Evolutionary conservation across 2,113 vertebrate genomes (phyloP).

Genomic region (Corvus hawaiiensis): DNA sequence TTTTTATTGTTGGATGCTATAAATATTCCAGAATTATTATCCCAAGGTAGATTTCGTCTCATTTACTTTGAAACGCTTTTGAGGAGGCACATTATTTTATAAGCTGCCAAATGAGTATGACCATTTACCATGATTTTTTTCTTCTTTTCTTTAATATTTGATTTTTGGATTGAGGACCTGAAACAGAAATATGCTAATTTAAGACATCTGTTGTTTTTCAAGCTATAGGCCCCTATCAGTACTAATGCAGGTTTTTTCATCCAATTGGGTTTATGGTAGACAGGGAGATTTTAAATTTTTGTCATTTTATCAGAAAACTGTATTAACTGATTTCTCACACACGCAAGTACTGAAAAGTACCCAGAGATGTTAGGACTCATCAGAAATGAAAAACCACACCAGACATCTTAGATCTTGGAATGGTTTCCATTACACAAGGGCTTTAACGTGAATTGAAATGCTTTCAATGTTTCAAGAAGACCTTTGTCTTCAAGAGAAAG

Average conservation of each 20-base stretch:
- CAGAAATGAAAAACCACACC: background rate
- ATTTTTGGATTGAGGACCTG: conserved; percentile 53
- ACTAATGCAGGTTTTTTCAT: conserved; percentile 27
- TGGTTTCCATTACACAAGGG: background rate
- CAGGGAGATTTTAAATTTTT: background rate
- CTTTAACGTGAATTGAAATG: background rate
- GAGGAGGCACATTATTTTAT: conserved; percentile 48
- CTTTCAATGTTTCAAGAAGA: background rate
- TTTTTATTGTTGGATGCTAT: conserved; percentile 54
- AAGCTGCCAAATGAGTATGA: conserved; percentile 57
- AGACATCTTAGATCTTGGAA: background rate
- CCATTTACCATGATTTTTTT: conserved; percentile 57
- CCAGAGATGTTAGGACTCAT: background rate
- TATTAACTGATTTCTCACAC: background rate
- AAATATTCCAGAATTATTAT: conserved; percentile 63
- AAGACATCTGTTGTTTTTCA: conserved; percentile 66
- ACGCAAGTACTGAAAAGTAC: background rate
- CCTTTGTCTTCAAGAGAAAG: conserved; percentile 2
- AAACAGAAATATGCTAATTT: conserved; percentile 62
- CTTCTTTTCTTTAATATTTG: conserved; percentile 49
- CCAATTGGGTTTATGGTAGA: background rate
- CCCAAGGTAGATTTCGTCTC: conserved; percentile 54
- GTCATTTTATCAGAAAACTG: background rate
- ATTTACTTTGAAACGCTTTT: conserved; percentile 51
- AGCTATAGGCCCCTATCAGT: conserved; percentile 10